Evolutionary conservation across 2,797 vertebrate genomes (phyloP).

Genomic region (Hoplostethus atlanticus): DNA sequence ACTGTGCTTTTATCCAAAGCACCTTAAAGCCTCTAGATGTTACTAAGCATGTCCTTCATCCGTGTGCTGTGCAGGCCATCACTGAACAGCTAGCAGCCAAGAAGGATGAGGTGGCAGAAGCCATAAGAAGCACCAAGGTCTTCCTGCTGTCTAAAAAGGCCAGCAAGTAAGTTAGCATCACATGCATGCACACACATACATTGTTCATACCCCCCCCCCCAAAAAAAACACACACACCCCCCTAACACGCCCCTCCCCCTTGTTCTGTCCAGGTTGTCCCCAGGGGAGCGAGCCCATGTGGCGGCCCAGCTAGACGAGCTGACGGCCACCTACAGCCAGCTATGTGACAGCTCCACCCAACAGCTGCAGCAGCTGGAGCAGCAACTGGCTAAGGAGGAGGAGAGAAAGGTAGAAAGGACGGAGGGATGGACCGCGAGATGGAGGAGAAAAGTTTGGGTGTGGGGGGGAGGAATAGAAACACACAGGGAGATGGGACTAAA

Average conservation of each 20-base stretch:
- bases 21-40: too few species aligned
- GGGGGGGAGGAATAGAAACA: neutral
- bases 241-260: neutral
- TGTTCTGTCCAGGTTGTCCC: conserved; percentile 86
- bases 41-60: neutral
- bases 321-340: conserved; percentile 88
- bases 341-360: conserved; percentile 89
- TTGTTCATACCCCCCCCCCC: neutral
- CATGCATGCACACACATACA: neutral
- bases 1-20: neutral
- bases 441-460: neutral
- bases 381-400: conserved; percentile 92
- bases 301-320: conserved; percentile 88
- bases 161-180: conserved; percentile 90
- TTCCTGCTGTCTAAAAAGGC: conserved; percentile 95
- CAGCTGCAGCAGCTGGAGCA: conserved; percentile 95
- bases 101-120: conserved; percentile 93
- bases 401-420: conserved; percentile 90
- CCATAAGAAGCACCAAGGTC: conserved; percentile 92
- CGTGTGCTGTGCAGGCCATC: conserved; percentile 83
- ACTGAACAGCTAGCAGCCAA: conserved; percentile 91
- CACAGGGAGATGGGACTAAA: neutral
- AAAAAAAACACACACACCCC: neutral
- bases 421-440: neutral
- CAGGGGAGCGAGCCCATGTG: conserved; percentile 89